Base-by-base conservation (phyloP, 2,888 invertebrate genomes). In the Candidula unifasciata region DNA sequence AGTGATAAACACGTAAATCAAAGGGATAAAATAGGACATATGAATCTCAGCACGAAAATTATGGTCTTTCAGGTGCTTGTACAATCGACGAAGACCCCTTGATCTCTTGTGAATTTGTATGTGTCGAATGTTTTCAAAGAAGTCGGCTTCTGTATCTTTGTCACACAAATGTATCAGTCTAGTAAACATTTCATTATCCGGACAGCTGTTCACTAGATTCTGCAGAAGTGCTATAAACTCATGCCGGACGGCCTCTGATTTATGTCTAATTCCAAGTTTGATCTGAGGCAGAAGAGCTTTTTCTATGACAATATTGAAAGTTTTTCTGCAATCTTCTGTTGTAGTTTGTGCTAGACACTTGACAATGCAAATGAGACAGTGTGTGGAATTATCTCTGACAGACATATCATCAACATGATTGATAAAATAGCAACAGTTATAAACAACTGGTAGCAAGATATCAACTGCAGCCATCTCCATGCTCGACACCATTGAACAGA, bases 81-180 rank as follows among this genome's bases (percentile, higher is more conserved):
- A 92, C 83, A 95, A 92, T 88, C 96, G 96, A 27, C 96, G 93
- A 74, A 99, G 93, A 0, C 98, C 98, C 90, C 97, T 95, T 0
- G 96, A 96, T 91, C 97, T 96, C 86, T 98, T 95, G 92, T 98
- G 97, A 83, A 96, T 94, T 93, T 94, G 95, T 76, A 95, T 94
- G 88, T 99, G 98, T 44, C 96, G 95, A 91, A 98, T 96, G 92
- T 98, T 99, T 91, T 97, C 97, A 92, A 98, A 99, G 95, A 99
- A 98, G 94, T 99, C 98, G 0, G 96, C 96, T 93, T 99, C 98
- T 16, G 95, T 93, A 92, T 99, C 97, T 76, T 89, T 90, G 81
- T 93, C 92, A 68, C 89, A 88, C 18, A 93, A 89, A 16, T 84
- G 86, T 24, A 84, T 79, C 35, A 93, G 88, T 66, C 92, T 92